phyloP scores from a whole-genome alignment of 1,140 invertebrate genomes.

The Tetramorium parvispinum region DNA sequence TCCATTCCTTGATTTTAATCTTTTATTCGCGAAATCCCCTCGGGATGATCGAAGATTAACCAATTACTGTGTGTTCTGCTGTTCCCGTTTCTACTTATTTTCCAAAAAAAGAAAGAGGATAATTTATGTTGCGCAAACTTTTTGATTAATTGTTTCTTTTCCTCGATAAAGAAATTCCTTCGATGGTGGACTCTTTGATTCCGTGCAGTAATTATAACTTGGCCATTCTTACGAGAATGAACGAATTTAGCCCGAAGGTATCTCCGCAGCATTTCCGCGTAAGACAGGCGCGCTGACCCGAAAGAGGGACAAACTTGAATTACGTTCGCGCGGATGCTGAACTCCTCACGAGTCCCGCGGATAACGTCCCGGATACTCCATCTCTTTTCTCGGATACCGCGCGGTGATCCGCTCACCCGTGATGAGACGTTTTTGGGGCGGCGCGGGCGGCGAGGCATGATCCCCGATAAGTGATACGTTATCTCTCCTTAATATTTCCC shows the following conservation, averaged over 20 bases:
- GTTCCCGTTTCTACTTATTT: neutral
- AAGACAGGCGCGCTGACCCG: conserved; percentile 43
- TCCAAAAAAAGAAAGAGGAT: neutral
- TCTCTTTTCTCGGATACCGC: conserved; percentile 21
- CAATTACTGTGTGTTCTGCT: neutral
- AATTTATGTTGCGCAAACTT: neutral
- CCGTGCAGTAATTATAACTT: conserved; percentile 54
- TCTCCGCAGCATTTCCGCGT: conserved; percentile 25
- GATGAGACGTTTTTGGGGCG: conserved; percentile 33
- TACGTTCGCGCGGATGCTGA: conserved; percentile 51
- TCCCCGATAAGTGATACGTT: conserved; percentile 55
- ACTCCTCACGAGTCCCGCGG: conserved; percentile 20
- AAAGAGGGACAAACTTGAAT: conserved; percentile 54
- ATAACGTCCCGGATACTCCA: conserved; percentile 26
- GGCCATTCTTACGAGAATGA: conserved; percentile 40
- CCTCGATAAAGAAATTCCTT: neutral
- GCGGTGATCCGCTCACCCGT: conserved; percentile 25
- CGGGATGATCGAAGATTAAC: neutral
- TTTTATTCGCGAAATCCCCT: neutral
- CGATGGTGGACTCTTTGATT: conserved; percentile 1
- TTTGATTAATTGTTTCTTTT: conserved; percentile 34
- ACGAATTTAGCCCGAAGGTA: neutral
- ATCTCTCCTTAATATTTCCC: conserved; percentile 51
- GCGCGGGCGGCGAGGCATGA: neutral
- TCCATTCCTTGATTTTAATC: conserved; percentile 30